Evolutionary conservation across 2,888 invertebrate genomes (phyloP).

Genomic region (Anthoptus insignis): DNA sequence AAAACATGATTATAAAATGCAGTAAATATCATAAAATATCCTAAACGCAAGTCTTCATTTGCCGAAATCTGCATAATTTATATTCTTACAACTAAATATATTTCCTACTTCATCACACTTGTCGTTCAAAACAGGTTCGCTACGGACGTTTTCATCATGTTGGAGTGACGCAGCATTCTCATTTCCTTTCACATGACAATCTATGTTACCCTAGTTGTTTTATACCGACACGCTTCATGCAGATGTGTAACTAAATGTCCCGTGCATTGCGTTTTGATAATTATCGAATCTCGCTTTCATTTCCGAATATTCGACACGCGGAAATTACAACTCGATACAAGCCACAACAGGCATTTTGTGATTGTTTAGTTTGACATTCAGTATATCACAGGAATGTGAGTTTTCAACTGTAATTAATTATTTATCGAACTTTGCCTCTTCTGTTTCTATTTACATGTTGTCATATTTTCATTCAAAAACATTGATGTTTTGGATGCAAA

Average conservation of each 20-base stretch:
- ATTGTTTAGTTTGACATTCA: background rate
- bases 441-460: background rate
- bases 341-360: background rate
- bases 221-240: constrained; percentile 20
- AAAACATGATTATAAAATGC: too few species aligned
- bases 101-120: background rate
- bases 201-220: constrained; percentile 21
- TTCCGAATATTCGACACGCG: constrained; percentile 72
- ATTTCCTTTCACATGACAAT: constrained; percentile 25
- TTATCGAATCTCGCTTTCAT: constrained; percentile 61
- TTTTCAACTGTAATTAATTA: background rate
- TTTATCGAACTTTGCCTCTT: background rate
- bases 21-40: too few species aligned
- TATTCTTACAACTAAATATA: constrained; percentile 1
- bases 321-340: constrained; percentile 67
- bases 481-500: too few species aligned
- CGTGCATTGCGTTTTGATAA: constrained; percentile 55
- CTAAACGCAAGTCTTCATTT: too few species aligned
- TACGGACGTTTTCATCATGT: constrained; percentile 14
- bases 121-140: background rate
- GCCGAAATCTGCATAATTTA: too few species aligned
- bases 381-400: background rate
- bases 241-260: constrained; percentile 47
- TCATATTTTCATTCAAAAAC: too few species aligned
- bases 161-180: constrained; percentile 25